Percentiles rank a stretch among this genome's conserved stretches.
phyloP scores from a whole-genome alignment of 2,888 invertebrate species.

The Choreutis nemorana region DNA sequence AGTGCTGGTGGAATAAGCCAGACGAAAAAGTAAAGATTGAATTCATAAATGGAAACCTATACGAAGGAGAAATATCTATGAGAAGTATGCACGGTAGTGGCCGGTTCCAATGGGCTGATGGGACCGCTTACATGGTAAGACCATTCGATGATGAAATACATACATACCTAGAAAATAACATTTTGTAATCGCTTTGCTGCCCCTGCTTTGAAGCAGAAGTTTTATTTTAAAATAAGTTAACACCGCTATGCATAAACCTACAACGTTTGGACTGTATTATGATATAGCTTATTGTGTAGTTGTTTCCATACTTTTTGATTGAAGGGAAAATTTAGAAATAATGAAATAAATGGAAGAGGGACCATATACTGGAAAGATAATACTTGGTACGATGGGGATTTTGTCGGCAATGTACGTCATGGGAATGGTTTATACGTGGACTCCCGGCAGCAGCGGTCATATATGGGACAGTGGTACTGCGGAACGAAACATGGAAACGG shows the following conservation, averaged over 20 bases:
- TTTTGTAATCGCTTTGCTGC: no score
- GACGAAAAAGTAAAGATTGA: slow-evolving; percentile 54
- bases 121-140: slow-evolving; percentile 63
- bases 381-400: slow-evolving; percentile 67
- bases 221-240: no score
- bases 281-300: no score
- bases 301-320: no score
- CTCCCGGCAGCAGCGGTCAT: slow-evolving; percentile 38
- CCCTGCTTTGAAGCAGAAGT: no score
- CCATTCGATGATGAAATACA: no score
- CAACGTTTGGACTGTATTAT: no score
- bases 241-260: no score
- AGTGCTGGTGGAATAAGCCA: slow-evolving; percentile 34
- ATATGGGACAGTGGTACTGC: slow-evolving; percentile 52
- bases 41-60: slow-evolving; percentile 66
- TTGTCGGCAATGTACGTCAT: slow-evolving; percentile 60
- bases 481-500: slow-evolving; percentile 55
- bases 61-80: slow-evolving; percentile 60
- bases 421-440: slow-evolving; percentile 60
- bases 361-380: slow-evolving; percentile 61
- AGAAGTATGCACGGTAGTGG: slow-evolving; percentile 68
- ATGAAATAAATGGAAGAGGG: slow-evolving; percentile 64
- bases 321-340: slow-evolving; percentile 66
- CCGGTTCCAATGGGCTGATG: slow-evolving; percentile 65
- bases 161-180: no score